Conservation (phyloP, 2,797 vertebrate species). For the Molossus molossus region DNA sequence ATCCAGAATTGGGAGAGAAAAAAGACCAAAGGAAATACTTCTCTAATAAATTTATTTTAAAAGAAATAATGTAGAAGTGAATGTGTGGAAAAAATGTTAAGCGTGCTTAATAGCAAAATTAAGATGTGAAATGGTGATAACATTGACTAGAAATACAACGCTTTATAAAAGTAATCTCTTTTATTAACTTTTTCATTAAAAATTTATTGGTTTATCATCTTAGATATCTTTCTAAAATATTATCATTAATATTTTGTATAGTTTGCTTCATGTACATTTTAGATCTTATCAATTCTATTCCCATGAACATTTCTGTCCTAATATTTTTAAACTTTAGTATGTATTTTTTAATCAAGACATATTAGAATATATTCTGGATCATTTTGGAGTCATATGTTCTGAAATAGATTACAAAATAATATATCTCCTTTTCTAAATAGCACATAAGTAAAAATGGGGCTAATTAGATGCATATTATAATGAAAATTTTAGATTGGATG, state of each 20-base stretch:
- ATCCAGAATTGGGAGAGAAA: not conserved
- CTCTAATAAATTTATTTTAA: not conserved
- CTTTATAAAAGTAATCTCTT: slow-evolving; percentile 39
- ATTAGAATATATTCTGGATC: not conserved
- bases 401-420: slow-evolving; percentile 56
- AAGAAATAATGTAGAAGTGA: slow-evolving; percentile 38
- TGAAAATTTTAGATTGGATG: slow-evolving; percentile 49
- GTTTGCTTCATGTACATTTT: slow-evolving; percentile 19
- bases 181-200: slow-evolving; percentile 24
- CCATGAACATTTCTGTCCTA: slow-evolving; percentile 50
- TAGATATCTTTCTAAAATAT: slow-evolving; percentile 39
- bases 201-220: not conserved
- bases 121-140: not conserved
- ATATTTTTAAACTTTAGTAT: slow-evolving; percentile 50
- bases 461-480: slow-evolving; percentile 1
- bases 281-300: slow-evolving; percentile 22
- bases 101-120: not conserved
- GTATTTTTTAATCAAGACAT: slow-evolving; percentile 32
- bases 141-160: not conserved
- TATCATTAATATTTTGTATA: not conserved
- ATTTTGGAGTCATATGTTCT: slow-evolving; percentile 66
- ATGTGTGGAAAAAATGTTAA: not conserved
- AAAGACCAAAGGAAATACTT: not conserved
- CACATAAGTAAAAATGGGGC: slow-evolving; percentile 35
- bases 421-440: slow-evolving; percentile 57